Conservation (phyloP, 2,797 vertebrate species). For the Pangasius mekongensis region DNA sequence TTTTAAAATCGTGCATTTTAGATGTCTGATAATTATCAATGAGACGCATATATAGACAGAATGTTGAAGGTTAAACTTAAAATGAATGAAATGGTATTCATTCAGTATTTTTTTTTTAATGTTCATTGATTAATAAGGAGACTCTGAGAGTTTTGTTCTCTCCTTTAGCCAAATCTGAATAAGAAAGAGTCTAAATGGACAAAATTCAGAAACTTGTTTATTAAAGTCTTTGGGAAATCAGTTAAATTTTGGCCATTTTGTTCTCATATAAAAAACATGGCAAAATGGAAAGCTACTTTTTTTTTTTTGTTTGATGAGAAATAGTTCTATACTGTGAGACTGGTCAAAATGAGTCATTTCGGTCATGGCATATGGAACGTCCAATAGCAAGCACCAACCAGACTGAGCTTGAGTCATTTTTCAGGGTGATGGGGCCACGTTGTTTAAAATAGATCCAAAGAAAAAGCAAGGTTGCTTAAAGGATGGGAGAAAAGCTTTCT, state of each 20-base stretch:
- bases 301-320: not conserved
- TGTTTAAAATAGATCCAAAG: constrained; percentile 58
- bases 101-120: not conserved
- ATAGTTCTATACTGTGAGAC: not conserved
- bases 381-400: constrained; percentile 44
- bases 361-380: not conserved
- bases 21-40: not conserved
- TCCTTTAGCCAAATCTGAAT: not conserved
- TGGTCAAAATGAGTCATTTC: constrained; percentile 15
- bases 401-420: constrained; percentile 63
- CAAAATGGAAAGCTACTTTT: not conserved
- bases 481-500: constrained; percentile 35
- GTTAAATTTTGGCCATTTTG: not conserved
- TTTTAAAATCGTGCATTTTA: not conserved
- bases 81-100: not conserved
- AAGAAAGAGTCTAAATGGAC: not conserved
- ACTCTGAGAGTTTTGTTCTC: not conserved
- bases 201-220: not conserved
- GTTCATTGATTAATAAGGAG: not conserved
- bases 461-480: constrained; percentile 29
- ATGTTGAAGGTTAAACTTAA: not conserved
- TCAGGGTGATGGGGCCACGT: constrained; percentile 71
- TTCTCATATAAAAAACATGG: too few relatives aligned
- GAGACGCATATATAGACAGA: not conserved
- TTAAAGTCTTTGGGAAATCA: not conserved